These are phyloP conservation scores for Mus caroli DNA, from an alignment of 2,797 vertebrate genomes.

Conservation along the genomic window DNA sequence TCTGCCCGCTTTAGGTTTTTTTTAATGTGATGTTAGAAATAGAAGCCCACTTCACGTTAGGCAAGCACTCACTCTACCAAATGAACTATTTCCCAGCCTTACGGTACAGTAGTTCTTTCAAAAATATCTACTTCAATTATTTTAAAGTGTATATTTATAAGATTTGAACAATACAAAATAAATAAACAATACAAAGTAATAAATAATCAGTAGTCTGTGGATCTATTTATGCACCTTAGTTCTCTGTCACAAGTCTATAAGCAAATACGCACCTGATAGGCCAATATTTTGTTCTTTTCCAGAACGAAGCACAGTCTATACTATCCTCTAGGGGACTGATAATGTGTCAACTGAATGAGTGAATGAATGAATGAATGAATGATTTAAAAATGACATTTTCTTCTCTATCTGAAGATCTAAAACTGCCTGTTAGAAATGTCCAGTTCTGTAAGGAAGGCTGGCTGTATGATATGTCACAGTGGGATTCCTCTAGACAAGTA, in stretches of 20 bases:
- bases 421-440: neutral
- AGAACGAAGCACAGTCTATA: neutral
- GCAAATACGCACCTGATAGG: neutral
- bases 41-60: neutral
- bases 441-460: neutral
- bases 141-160: neutral
- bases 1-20: neutral
- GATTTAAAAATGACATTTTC: slow-evolving; percentile 47
- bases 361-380: neutral
- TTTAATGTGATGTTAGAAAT: neutral
- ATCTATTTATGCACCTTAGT: neutral
- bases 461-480: neutral
- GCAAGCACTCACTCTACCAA: neutral
- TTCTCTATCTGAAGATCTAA: neutral
- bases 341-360: neutral
- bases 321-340: neutral
- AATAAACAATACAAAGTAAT: neutral
- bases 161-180: slow-evolving; percentile 7
- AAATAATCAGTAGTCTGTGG: neutral
- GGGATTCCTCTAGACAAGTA: neutral
- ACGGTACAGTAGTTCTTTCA: neutral
- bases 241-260: neutral
- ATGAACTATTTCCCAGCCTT: neutral
- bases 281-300: slow-evolving; percentile 1
- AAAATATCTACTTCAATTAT: slow-evolving; percentile 37